A percentile compares a stretch with the other conserved stretches of the same genome.
Conservation (phyloP, 2,113 vertebrate genomes). For the Toxotes jaculatrix region DNA sequence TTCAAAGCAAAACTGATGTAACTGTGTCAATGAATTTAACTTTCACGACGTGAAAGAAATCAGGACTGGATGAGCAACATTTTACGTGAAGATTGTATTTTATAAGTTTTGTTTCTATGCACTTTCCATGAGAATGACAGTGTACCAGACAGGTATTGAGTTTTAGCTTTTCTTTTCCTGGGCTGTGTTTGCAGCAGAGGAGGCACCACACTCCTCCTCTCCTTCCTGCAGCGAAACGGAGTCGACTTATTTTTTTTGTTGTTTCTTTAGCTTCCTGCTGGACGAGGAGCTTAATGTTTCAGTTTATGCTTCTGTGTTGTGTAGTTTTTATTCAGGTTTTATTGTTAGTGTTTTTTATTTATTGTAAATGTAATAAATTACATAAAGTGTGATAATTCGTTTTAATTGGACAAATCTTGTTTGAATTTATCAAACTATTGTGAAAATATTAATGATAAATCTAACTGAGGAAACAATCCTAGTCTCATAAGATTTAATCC, state of each 20-base stretch:
- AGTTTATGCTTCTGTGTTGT: not conserved
- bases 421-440: no score
- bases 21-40: no score
- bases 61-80: not conserved
- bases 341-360: constrained; percentile 35
- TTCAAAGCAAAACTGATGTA: not conserved
- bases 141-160: not conserved
- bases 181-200: not conserved
- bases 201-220: no score
- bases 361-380: constrained; percentile 46
- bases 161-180: not conserved
- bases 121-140: constrained; percentile 11
- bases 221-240: not conserved
- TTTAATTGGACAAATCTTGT: no score
- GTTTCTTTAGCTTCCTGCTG: constrained; percentile 48
- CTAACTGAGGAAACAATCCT: no score
- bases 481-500: no score
- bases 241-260: not conserved
- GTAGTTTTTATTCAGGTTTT: not conserved
- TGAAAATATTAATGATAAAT: no score
- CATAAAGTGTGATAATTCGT: not conserved
- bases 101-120: constrained; percentile 5
- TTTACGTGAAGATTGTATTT: not conserved
- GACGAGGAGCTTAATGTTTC: not conserved
- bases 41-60: not conserved